Percentiles rank a stretch among this genome's conserved stretches.
Evolutionary conservation across 2,888 invertebrate species (phyloP).

Genomic region (Philereme vetulata): DNA sequence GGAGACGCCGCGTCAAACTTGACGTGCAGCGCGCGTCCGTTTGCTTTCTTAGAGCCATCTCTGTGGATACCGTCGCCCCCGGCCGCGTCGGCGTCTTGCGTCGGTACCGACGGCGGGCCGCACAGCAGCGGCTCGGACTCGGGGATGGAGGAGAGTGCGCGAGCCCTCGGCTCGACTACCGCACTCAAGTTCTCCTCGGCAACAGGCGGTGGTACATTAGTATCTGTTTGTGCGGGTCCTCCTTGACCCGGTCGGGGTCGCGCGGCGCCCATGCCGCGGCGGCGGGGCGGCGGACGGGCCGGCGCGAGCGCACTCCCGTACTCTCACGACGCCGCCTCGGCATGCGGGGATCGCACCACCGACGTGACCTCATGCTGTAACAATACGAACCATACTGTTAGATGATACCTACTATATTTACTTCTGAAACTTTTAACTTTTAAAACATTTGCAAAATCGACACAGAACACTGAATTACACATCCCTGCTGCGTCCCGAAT

Average conservation of each 20-base stretch:
- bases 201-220: conserved; percentile 54
- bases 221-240: conserved; percentile 73
- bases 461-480: too few relatives aligned
- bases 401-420: neutral
- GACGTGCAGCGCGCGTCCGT: conserved; percentile 80
- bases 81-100: conserved; percentile 36
- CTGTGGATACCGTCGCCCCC: neutral
- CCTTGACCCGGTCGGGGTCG: conserved; percentile 74
- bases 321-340: conserved; percentile 74
- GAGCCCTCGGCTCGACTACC: conserved; percentile 67
- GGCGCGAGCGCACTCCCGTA: conserved; percentile 73
- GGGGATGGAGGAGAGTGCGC: conserved; percentile 67
- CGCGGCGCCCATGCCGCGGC: conserved; percentile 76
- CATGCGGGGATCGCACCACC: conserved; percentile 60
- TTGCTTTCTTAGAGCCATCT: conserved; percentile 40
- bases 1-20: conserved; percentile 83
- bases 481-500: neutral
- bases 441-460: too few relatives aligned
- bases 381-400: conserved; percentile 16
- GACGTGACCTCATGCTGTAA: conserved; percentile 81
- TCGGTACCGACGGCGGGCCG: conserved; percentile 30
- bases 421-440: too few relatives aligned
- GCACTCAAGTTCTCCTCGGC: conserved; percentile 59
- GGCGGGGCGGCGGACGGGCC: conserved; percentile 72
- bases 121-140: conserved; percentile 73